Percentiles rank a stretch among this genome's conserved stretches.
phyloP scores from a whole-genome alignment of 1,140 invertebrate species.

The Drosophila orena region DNA sequence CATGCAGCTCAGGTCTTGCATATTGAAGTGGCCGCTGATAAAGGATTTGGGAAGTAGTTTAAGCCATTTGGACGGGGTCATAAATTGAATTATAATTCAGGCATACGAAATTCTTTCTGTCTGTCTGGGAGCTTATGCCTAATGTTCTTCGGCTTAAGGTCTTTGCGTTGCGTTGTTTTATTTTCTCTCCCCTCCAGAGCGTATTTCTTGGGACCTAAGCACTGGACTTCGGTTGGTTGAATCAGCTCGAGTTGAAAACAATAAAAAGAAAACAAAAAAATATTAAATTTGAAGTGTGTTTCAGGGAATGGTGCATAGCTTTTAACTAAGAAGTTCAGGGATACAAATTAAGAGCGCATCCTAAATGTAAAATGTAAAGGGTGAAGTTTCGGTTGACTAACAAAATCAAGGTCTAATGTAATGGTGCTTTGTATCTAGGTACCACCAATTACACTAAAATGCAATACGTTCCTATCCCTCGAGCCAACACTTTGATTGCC shows the following conservation, averaged over 20 bases:
- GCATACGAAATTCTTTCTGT: conserved; percentile 31
- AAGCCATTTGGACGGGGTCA: conserved; percentile 26
- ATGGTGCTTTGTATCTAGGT: not conserved
- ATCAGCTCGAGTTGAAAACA: conserved; percentile 18
- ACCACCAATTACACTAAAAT: conserved; percentile 6
- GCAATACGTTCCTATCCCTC: conserved; percentile 15
- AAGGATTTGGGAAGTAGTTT: conserved; percentile 46
- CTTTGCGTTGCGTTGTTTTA: conserved; percentile 15
- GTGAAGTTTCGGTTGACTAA: no score
- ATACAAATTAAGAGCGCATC: not conserved
- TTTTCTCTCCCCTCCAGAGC: not conserved
- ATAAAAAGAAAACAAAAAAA: conserved; percentile 11
- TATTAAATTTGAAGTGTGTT: conserved; percentile 5
- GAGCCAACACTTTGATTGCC: conserved; percentile 16
- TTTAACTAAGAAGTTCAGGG: not conserved
- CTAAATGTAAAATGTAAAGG: not conserved
- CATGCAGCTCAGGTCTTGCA: conserved; percentile 50
- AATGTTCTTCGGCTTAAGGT: conserved; percentile 42
- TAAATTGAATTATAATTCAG: conserved; percentile 57
- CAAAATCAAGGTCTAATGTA: not conserved
- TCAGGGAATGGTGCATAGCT: not conserved
- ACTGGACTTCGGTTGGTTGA: conserved; percentile 7
- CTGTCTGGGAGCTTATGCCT: conserved; percentile 23
- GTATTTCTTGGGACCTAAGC: conserved; percentile 10
- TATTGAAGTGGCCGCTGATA: conserved; percentile 50